Evolutionary conservation across 2,113 vertebrate genomes (phyloP), one percentile per base, ranked within the genome.

Genomic region (Desmodus rotundus): DNA sequence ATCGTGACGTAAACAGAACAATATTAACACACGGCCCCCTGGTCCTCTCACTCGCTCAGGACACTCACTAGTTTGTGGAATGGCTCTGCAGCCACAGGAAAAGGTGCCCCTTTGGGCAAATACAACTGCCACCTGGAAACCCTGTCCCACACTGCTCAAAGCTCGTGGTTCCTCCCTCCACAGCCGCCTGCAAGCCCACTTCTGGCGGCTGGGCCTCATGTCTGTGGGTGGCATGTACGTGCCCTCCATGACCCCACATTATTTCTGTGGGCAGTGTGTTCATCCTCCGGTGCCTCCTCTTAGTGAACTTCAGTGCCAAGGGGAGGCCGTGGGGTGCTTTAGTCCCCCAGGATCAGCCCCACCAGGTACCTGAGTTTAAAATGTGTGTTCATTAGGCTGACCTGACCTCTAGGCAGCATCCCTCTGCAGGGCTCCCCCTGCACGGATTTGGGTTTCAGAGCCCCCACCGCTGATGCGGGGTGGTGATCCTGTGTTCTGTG

Each of bases 31-130:
- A 5, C 8, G 2, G 43, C 28, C 43, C n/a, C 1, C 33, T 22
- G 24, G 38, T n/a, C 58, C 20, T 20, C 67, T 33, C 9, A 1
- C 63, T 63, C n/a, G 1, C 33, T 47, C 68, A 38, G 19, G 80
- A n/a, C 2, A 2, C 47, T 33, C 14, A 1, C 45, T 2, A 0
- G 2, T 33, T 36, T 0, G 0, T 1, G 3, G 36, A 6, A 6
- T 3, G 24, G 61, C 78, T 56, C 78, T 33, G 33, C 0, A 11
- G 68, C 73, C 10, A 12, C n/a, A 31, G 8, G 31, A 67, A 43
- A 45, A 45, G 68, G 67, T 2, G 0, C 33, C 31, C 11, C 28
- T 17, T 33, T 28, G 56, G 47, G 36, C 15, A 13, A 22, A 47
- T 16, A 1, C 20, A 0, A 15, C 20, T 12, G 10, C n/a, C 52